Percentiles rank a stretch among this genome's conserved stretches.
Conservation (phyloP, 2,888 invertebrate genomes). For the Lacanobia oleracea region DNA sequence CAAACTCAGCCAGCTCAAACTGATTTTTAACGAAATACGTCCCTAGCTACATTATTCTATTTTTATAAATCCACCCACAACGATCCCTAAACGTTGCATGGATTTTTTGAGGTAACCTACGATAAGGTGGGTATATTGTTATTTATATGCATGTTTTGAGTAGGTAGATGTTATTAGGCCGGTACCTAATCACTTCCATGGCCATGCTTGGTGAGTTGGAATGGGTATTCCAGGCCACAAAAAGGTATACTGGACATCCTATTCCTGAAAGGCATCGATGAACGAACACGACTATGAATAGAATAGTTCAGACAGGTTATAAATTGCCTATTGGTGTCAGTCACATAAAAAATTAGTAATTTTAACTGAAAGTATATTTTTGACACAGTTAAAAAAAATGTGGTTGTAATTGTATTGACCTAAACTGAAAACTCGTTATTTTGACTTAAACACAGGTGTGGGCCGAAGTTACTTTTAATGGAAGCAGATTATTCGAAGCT, state of each 20-base stretch:
- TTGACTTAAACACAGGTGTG: slow-evolving; percentile 58
- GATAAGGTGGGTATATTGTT: background rate
- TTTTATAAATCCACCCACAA: no score
- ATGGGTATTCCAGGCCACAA: slow-evolving; percentile 13
- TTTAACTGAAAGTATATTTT: background rate
- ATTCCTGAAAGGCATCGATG: slow-evolving; percentile 26
- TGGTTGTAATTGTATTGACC: slow-evolving; percentile 52
- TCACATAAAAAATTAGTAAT: background rate
- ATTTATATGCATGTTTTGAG: background rate
- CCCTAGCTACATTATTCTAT: no score
- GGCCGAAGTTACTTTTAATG: slow-evolving; percentile 23
- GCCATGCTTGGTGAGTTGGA: slow-evolving; percentile 4
- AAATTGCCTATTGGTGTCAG: background rate
- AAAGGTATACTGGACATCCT: background rate
- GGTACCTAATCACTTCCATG: slow-evolving; percentile 6
- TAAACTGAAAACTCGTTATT: no score
- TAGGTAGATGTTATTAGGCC: background rate
- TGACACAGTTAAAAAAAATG: slow-evolving; percentile 40
- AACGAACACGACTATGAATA: background rate
- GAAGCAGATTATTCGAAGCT: slow-evolving; percentile 13
- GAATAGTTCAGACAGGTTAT: background rate
- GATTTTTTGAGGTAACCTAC: background rate
- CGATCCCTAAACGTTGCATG: background rate
- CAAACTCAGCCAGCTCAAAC: no score
- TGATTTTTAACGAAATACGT: no score